phyloP scores from a whole-genome alignment of 2,888 invertebrate species.

The Dryadula phaetusa region DNA sequence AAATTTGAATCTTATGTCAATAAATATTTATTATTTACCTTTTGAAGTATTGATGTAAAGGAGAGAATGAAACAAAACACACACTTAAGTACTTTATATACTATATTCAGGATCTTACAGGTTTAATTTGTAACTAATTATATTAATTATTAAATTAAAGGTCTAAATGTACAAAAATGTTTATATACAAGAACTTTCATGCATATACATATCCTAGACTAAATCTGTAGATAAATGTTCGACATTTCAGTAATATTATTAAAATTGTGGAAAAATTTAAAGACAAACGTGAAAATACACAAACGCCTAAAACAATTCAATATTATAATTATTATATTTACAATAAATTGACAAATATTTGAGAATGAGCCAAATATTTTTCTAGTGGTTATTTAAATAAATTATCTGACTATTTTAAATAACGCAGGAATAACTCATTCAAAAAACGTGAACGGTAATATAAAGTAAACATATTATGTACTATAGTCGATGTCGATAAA shows the following conservation, averaged over 20 bases:
- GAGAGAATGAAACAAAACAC: slow-evolving; percentile 21
- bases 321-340: slow-evolving; percentile 41
- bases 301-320: slow-evolving; percentile 39
- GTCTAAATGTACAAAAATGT: slow-evolving; percentile 82
- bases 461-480: neutral
- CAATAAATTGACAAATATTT: slow-evolving; percentile 48
- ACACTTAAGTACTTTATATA: slow-evolving; percentile 59
- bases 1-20: too few species aligned
- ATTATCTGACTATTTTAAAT: neutral
- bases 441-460: neutral
- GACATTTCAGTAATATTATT: slow-evolving; percentile 67
- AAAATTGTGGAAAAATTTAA: slow-evolving; percentile 49
- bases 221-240: slow-evolving; percentile 68
- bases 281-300: slow-evolving; percentile 44
- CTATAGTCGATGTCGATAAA: slow-evolving; percentile 24
- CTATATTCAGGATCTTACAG: slow-evolving; percentile 81
- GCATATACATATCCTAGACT: slow-evolving; percentile 62
- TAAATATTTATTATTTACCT: too few species aligned
- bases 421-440: neutral
- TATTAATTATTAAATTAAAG: slow-evolving; percentile 78
- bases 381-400: slow-evolving; percentile 32
- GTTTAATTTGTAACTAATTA: slow-evolving; percentile 80
- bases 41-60: neutral
- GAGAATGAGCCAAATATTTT: slow-evolving; percentile 31
- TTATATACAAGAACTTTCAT: slow-evolving; percentile 80